Base-by-base conservation (phyloP, 2,888 invertebrate species). In the Oligia latruncula region DNA sequence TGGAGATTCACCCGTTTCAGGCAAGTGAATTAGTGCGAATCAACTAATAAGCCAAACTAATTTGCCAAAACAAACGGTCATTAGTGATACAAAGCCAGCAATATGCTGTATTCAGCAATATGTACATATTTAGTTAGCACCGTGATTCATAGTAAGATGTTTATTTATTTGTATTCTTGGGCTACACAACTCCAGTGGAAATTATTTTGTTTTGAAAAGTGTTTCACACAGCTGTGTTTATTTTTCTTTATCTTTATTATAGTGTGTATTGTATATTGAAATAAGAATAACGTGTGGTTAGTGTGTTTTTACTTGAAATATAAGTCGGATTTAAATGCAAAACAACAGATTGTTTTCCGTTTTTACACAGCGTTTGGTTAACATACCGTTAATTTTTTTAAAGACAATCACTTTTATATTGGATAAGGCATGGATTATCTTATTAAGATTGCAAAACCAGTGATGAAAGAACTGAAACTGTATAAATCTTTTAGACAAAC, bases 401-500 rank as follows among this genome's bases (percentile, higher is more conserved):
- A 11, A 64, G 11, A 62, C 40, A 9, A 60, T 60, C 17, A 35
- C 11, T 35, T 20, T 3, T 60, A 40, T 65, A n/a, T 9, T 23
- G 20, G 8, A 23, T 40, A 70, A 60, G 78, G 43, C 58, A 71
- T 71, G 58, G 70, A 71, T 83, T 83, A 66, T 46, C 83, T 46
- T 46, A 43, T 6, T 23, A 55, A 29, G 17, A 68, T 55, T 23
- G 4, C 9, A 40, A 46, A 67, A 17, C 13, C 6, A 64, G 20
- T 52, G 15, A 20, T 35, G 15, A n/a, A 15, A n/a, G 0, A 5
- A 64, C 17, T 76, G 1, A 29, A 62, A 60, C n/a, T 2, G 4
- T 35, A 9, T 58, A 9, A 60, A n/a, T 60, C 1, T 35, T 74
- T 5, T 20, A 49, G 17, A 17, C n/a, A 29, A 17, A 49, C 9